Evolutionary conservation across 2,888 invertebrate genomes (phyloP), one percentile per base, ranked within the genome.

Genomic region (Cantharis rufa): DNA sequence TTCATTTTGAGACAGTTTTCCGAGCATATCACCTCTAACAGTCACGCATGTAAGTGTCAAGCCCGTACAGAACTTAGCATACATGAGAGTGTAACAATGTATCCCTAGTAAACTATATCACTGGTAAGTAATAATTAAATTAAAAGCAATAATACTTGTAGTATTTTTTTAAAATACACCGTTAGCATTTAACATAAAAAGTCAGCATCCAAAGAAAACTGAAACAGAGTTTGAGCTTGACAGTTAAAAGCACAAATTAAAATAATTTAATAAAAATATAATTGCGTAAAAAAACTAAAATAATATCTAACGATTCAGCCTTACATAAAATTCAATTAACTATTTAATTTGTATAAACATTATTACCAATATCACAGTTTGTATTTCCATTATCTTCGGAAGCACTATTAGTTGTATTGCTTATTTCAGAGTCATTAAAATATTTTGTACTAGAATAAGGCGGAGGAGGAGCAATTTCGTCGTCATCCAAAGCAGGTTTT

Each of bases 391-490:
- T 69, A 73, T 62, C 69, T 15, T 69, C 28, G 69, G 73, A 73
- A 73, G 73, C 73, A 61, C 27, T 15, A 73, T 73, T 69, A 64
- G 63, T 61, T 18, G 15, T 70, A 70, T 70, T 70, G 13, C 62
- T 15, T 69, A 15, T 10, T 63, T 72, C 70, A 74, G 68, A 24
- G 68, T 73, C 69, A 48, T 18, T 21, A 48, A 70, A 71, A 68
- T 15, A 18, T 13, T 76, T 74, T 32, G 74, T 77, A 70, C 72
- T 79, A 16, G 72, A 72, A 71, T 79, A 79, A 24, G 78, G 76
- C 3, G 79, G 79, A 7, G 79, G 79, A 4, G 77, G 77, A 16
- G 72, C 73, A 13, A 70, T 69, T n/a, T 70, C 70, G 10, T 74
- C 62, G 28, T 71, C 66, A 24, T 71, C 68, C 10, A 76, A 69